Conservation (phyloP, 1,140 invertebrate species). For the Alviniconcha marisindica region DNA sequence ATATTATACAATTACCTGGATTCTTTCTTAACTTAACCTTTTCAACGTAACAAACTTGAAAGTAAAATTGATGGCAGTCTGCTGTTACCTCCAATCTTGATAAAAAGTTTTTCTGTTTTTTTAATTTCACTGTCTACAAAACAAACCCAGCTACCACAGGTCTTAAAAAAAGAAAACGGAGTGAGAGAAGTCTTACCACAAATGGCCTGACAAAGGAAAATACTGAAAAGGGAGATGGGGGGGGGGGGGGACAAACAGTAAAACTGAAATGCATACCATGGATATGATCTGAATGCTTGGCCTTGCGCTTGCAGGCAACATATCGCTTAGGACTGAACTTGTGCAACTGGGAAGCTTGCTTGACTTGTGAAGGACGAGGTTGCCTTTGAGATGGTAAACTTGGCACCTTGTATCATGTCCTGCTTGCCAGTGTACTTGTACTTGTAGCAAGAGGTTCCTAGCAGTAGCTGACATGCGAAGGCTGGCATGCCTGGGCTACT, state of each 20-base stretch:
- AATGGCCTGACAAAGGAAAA: no score
- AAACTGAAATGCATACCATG: conserved; percentile 13
- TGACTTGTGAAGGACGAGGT: neutral
- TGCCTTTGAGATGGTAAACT: conserved; percentile 15
- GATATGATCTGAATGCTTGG: neutral
- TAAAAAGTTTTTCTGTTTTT: no score
- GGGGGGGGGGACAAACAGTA: neutral
- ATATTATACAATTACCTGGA: no score
- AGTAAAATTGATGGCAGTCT: no score
- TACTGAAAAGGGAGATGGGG: no score
- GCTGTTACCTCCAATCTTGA: no score
- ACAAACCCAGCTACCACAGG: no score
- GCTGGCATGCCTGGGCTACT: neutral
- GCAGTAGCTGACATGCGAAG: neutral
- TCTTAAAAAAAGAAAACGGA: no score
- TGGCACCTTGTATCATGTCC: neutral
- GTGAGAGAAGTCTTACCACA: no score
- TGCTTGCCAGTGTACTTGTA: neutral
- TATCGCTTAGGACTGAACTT: neutral
- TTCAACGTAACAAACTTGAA: no score
- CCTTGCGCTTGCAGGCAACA: conserved; percentile 15
- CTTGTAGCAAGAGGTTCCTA: neutral
- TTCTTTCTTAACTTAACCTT: no score
- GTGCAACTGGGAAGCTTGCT: conserved; percentile 29
- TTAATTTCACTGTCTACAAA: no score